A percentile compares a stretch with the other conserved stretches of the same genome.
phyloP scores from a whole-genome alignment of 1,140 invertebrate species.

The Halesus radiatus region DNA sequence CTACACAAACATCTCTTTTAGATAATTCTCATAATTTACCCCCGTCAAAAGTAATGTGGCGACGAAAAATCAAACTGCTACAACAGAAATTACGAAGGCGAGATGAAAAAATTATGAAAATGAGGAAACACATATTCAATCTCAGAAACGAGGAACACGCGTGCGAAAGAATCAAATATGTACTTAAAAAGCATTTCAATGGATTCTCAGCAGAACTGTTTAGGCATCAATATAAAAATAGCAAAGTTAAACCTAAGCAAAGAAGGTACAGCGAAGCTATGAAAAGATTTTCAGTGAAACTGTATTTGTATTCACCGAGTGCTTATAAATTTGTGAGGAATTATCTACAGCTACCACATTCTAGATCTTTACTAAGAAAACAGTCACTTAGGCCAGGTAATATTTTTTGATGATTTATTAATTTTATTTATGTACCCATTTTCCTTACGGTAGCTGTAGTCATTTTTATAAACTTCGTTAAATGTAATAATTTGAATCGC shows the following conservation, averaged over 20 bases:
- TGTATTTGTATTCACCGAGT: constrained; percentile 55
- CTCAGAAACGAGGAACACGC: constrained; percentile 32
- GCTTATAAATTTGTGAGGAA: constrained; percentile 54
- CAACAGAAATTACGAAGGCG: constrained; percentile 43
- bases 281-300: constrained; percentile 53
- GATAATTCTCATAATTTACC: background rate
- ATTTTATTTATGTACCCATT: no score
- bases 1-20: constrained; percentile 26
- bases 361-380: constrained; percentile 3
- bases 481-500: no score
- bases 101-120: constrained; percentile 32
- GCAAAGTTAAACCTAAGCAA: constrained; percentile 45
- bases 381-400: no score
- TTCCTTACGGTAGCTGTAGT: no score
- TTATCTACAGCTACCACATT: constrained; percentile 47
- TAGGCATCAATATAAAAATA: constrained; percentile 42
- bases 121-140: constrained; percentile 22
- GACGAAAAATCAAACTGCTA: constrained; percentile 31
- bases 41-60: background rate
- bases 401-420: no score
- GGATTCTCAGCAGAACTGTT: constrained; percentile 53
- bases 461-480: no score
- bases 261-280: constrained; percentile 51
- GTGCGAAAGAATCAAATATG: constrained; percentile 22
- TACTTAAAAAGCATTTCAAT: constrained; percentile 44